phyloP scores from a whole-genome alignment of 1,140 invertebrate genomes.

The Melanaphis sacchari region DNA sequence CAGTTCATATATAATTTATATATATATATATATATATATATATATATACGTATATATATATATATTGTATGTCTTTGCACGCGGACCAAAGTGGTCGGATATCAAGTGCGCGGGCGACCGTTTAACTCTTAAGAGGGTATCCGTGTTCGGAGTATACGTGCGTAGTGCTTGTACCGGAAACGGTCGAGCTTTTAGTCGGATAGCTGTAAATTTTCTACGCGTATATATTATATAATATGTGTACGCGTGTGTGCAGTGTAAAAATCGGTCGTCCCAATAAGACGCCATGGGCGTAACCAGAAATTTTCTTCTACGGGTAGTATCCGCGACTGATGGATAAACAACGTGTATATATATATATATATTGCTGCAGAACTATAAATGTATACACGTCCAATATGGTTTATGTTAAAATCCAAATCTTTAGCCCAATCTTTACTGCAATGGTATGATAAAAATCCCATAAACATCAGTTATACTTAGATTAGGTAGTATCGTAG shows the following conservation, averaged over 20 bases:
- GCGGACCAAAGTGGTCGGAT: not conserved
- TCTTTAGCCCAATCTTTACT: no score
- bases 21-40: not conserved
- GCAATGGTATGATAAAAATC: no score
- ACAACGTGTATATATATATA: not conserved
- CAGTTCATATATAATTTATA: not conserved
- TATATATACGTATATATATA: not conserved
- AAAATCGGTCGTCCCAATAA: not conserved
- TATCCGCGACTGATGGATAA: no score
- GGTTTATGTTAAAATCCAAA: no score
- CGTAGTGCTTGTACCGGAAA: conserved; percentile 33
- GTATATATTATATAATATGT: not conserved
- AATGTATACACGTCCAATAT: not conserved
- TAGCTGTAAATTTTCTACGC: conserved; percentile 20
- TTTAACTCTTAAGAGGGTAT: conserved; percentile 53
- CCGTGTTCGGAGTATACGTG: conserved; percentile 25
- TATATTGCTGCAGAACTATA: not conserved
- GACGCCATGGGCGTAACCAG: not conserved
- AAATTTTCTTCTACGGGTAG: not conserved
- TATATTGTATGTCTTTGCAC: not conserved
- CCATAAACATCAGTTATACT: no score
- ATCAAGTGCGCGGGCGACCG: conserved; percentile 12
- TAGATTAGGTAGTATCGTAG: no score
- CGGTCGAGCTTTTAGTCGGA: conserved; percentile 28
- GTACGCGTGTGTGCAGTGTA: no score